Evolutionary conservation across 1,140 invertebrate genomes (phyloP), one percentile per base, ranked within the genome.

Genomic region (Steinernema khuongi): DNA sequence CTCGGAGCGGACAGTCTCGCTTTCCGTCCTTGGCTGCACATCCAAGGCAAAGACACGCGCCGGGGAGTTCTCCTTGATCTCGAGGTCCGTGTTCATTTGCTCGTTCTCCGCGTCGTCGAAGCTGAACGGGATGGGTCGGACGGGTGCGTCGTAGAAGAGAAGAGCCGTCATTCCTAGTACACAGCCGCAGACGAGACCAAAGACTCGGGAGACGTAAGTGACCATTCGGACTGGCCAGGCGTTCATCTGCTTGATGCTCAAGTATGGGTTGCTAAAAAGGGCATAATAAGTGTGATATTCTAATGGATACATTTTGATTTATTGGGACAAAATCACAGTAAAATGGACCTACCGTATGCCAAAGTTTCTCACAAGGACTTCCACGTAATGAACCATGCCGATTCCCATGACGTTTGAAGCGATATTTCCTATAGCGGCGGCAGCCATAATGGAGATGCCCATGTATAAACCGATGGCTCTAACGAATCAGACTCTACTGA

Each of bases 161-260:
- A 97, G 87, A 0, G 94, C 94, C 41, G 90, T 89, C 94, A 97
- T 96, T 18, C 94, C 94, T 1, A 96, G 85, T 33, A 94, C 84
- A 86, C 94, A 97, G 29, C 94, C 94, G 22, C 95, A 86, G 4
- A 91, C 91, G n/a, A 97, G 92, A 43, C 94, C 94, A n/a, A 94
- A 72, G 72, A 85, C 86, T 74, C 88, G 83, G 14, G 88, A 88
- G 85, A 87, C 76, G 74, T 82, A 79, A 36, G 72, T 33, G 67
- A 77, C 68, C 72, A 75, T 80, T 26, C 78, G 43, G 29, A 80
- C 69, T 41, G 31, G 91, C 91, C 88, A 28, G 91, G 91, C 89
- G 91, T 93, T 81, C 7, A 93, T 87, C 87, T 97, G 94, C 67
- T 91, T 89, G 29, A 92, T 91, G 29, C 91, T 91, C 32, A 97